A percentile compares a stretch with the other conserved stretches of the same genome.
Evolutionary conservation across 2,113 vertebrate genomes (phyloP).

Genomic region (Erythrolamprus reginae): DNA sequence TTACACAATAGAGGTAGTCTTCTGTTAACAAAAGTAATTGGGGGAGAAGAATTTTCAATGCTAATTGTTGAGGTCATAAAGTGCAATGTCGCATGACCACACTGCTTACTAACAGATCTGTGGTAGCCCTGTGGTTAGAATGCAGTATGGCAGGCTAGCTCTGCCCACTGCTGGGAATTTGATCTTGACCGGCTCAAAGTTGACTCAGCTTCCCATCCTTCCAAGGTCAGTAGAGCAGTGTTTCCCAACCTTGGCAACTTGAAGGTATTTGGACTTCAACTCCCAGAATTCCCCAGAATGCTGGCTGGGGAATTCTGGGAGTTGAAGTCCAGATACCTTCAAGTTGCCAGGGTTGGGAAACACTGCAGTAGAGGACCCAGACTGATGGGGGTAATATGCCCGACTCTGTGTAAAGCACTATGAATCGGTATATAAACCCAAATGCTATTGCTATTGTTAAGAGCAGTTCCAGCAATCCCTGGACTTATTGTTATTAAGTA

Average conservation of each 20-base stretch:
- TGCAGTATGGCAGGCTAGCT: neutral
- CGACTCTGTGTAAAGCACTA: neutral
- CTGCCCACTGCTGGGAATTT: neutral
- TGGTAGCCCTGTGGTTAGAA: neutral
- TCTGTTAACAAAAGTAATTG: neutral
- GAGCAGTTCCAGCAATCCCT: neutral
- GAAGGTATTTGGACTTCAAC: too few relatives aligned
- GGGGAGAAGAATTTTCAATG: neutral
- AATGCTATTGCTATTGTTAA: neutral
- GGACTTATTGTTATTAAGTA: neutral
- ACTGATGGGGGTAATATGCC: neutral
- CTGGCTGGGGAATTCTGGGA: too few relatives aligned
- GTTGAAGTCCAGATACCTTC: too few relatives aligned
- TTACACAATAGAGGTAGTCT: neutral
- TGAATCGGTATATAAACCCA: neutral
- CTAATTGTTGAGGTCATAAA: neutral
- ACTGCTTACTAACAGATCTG: neutral
- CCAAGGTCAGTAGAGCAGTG: neutral
- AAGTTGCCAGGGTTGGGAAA: too few relatives aligned
- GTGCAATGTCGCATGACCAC: neutral
- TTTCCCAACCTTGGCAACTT: too few relatives aligned
- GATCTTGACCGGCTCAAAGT: neutral
- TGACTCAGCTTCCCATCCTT: neutral
- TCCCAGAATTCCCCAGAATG: too few relatives aligned
- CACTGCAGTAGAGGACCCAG: neutral